Evolutionary conservation across 2,888 invertebrate species (phyloP), one percentile per base, ranked within the genome.

Genomic region (Chironomus riparius): DNA sequence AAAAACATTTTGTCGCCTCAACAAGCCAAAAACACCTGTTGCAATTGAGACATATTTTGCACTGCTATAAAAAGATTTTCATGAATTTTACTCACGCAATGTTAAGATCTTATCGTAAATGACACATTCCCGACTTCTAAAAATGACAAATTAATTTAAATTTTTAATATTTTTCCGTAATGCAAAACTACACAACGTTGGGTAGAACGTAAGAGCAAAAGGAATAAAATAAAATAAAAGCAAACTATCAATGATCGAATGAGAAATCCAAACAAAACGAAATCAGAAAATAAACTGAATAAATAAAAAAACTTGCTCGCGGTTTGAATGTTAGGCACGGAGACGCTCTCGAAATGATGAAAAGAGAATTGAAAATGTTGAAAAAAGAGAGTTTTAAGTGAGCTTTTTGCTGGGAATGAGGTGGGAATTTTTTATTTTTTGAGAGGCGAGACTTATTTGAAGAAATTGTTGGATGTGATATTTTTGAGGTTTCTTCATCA

Each of bases 261-360:
- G 69, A 76, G 69, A 69, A 76, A 76, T 68, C 76, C 76, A 76
- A 68, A 76, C 76, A 76, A 76, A 76, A 28, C 76, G 76, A 69
- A 76, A 76, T 69, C 76, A 69, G 56, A 69, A 69, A 69, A 68
- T 50, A 69, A 76, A 76, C 68, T 76, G 76, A 70, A 70, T 70
- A 24, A 70, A 24, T 69, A 47, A 69, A 76, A 68, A 76, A 68
- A 76, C 18, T 68, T 68, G 68, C 48, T 74, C 28, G 62, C 22
- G 13, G 15, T n/a, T 48, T 56, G 22, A 28, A 13, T 22, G 18
- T 21, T 22, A 68, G n/a, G 18, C 47, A 22, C 6, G 13, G 21
- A 47, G 48, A 62, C 22, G 24, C 13, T 24, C 4, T 18, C 18
- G 50, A 21, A 21, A 48, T 12, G 12, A 22, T 21, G 22, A 65